phyloP scores from a whole-genome alignment of 2,888 invertebrate genomes.

The Glyphotaelius pellucidus region DNA sequence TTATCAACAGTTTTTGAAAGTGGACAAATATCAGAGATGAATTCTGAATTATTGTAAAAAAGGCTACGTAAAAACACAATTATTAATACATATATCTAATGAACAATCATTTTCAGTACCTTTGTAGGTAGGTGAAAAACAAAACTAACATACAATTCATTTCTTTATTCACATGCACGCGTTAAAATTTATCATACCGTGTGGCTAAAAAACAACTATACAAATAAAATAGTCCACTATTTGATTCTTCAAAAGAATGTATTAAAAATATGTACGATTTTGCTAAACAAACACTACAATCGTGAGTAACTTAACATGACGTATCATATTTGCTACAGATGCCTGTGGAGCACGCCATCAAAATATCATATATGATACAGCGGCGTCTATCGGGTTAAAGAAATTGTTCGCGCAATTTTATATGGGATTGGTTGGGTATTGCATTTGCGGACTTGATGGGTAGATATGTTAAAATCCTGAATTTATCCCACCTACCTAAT shows the following conservation, averaged over 20 bases:
- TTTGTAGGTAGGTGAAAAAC: background rate
- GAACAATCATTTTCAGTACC: background rate
- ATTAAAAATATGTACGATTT: background rate
- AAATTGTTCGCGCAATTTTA: too few species aligned
- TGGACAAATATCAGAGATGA: background rate
- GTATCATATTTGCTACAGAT: background rate
- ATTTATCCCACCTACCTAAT: too few species aligned
- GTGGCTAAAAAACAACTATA: background rate
- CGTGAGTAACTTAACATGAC: background rate
- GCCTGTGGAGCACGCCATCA: background rate
- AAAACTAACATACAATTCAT: background rate
- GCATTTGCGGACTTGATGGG: too few species aligned
- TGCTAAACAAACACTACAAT: background rate
- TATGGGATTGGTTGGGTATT: too few species aligned
- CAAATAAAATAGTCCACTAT: background rate
- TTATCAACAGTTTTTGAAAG: background rate
- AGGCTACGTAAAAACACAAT: background rate
- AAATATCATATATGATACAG: background rate
- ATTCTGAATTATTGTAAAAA: background rate
- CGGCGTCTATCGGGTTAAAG: background rate
- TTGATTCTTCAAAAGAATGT: background rate
- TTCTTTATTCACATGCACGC: background rate
- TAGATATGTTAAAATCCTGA: too few species aligned
- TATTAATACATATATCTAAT: background rate
- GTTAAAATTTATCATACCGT: background rate